Percentiles rank a stretch among this genome's conserved stretches.
phyloP scores from a whole-genome alignment of 2,888 invertebrate species.

The Heliconius ismenius region DNA sequence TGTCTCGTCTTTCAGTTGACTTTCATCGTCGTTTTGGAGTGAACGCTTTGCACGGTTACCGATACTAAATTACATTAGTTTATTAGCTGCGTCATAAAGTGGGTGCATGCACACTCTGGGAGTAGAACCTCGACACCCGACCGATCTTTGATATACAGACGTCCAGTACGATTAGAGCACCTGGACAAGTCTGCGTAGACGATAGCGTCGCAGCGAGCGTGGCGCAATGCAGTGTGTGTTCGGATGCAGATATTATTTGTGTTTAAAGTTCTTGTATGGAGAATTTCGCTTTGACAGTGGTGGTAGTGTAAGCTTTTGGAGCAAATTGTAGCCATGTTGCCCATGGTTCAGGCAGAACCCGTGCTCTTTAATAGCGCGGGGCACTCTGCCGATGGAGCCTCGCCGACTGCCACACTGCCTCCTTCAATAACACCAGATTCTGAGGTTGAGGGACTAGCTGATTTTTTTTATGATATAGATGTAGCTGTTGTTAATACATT shows the following conservation, averaged over 20 bases:
- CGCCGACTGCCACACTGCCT: conserved; percentile 73
- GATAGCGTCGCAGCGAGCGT: conserved; percentile 73
- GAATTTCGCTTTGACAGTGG: conserved; percentile 60
- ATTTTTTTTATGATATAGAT: conserved; percentile 78
- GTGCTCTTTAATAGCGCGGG: conserved; percentile 72
- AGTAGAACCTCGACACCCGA: conserved; percentile 41
- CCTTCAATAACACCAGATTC: conserved; percentile 75
- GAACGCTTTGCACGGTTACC: conserved; percentile 80
- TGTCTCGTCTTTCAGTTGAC: conserved; percentile 82
- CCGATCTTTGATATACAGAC: conserved; percentile 28
- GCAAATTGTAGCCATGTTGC: conserved; percentile 73
- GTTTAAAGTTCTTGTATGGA: conserved; percentile 66
- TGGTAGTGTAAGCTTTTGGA: conserved; percentile 61
- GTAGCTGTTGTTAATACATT: conserved; percentile 72
- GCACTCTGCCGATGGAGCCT: conserved; percentile 65
- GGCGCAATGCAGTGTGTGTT: conserved; percentile 82
- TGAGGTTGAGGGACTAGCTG: conserved; percentile 75
- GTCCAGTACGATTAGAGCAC: conserved; percentile 35
- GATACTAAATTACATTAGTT: conserved; percentile 75
- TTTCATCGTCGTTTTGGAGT: conserved; percentile 81
- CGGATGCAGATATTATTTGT: conserved; percentile 71
- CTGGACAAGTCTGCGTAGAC: conserved; percentile 51
- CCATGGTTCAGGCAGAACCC: conserved; percentile 76
- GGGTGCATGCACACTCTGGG: conserved; percentile 63
- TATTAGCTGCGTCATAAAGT: conserved; percentile 76